Evolutionary conservation across 2,113 vertebrate genomes (phyloP).

Genomic region (Tyto alba): DNA sequence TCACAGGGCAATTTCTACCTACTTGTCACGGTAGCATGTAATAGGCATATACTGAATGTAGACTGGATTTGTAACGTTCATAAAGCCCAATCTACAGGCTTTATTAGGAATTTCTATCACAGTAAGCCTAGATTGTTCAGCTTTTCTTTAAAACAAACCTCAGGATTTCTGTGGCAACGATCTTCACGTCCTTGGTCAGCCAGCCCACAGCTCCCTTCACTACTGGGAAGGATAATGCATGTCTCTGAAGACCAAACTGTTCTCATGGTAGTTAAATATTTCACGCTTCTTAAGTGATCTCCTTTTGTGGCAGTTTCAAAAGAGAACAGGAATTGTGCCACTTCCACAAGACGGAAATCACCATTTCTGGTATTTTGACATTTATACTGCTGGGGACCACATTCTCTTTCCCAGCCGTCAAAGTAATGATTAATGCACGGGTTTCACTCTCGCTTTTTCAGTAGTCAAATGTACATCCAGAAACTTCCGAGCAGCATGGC

Average conservation of each 20-base stretch:
- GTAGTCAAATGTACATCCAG: not conserved
- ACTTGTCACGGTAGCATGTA: not conserved
- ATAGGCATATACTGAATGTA: not conserved
- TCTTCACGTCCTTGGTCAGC: not conserved
- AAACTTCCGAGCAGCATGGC: not conserved
- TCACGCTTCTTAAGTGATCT: not conserved
- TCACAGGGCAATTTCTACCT: not conserved
- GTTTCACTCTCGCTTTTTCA: not conserved
- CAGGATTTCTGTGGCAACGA: not conserved
- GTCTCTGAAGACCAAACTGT: not conserved
- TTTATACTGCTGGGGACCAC: not conserved
- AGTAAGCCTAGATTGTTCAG: not conserved
- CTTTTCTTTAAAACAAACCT: not conserved
- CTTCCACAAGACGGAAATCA: not conserved
- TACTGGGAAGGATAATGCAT: not conserved
- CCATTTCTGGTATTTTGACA: not conserved
- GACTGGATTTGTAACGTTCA: not conserved
- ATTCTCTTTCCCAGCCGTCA: not conserved
- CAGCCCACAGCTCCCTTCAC: accelerated
- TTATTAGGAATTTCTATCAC: not conserved
- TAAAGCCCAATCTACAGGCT: not conserved
- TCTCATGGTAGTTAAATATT: not conserved
- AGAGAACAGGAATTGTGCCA: not conserved
- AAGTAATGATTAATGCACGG: not conserved
- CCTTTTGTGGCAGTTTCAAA: not conserved